Evolutionary conservation across 2,888 invertebrate genomes (phyloP), one percentile per base, ranked within the genome.

Genomic region (Lithophane leautieri): DNA sequence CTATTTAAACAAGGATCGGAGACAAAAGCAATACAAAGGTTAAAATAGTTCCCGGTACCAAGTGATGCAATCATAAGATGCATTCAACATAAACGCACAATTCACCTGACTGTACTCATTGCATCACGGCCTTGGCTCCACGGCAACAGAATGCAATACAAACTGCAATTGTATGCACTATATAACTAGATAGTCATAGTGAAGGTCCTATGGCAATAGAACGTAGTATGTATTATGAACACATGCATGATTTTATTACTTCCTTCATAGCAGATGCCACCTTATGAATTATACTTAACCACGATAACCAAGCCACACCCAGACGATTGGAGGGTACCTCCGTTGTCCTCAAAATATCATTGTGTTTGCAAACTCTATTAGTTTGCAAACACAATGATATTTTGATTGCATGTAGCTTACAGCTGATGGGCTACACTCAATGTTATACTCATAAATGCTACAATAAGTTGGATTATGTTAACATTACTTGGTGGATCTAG

Each of bases 101-200:
- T 92, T 91, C 92, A 93, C 93, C 91, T 92, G 91, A 91, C 91
- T 90, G 89, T 91, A 84, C 79, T 84, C 50, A 94, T 94, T 95
- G 94, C 95, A 94, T 94, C 94, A 94, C 91, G 94, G 92, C 95
- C 95, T 95, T 95, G 95, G 94, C 89, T 90, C 90, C 94, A 92
- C 93, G 92, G 95, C 92, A 93, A 93, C 93, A 90, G 91, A 93
- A 91, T 94, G 95, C 95, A 94, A 92, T 87, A 89, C 91, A 89
- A 89, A 92, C 90, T 93, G 92, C 93, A 93, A 87, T 91, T 89
- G 89, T 90, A 90, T 92, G 91, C 90, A 91, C 89, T 88, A 88
- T 80, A 87, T 81, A 78, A 60, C 82, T 81, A 84, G 68, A 63
- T 78, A 77, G n/a, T 67, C 54, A 25, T 50, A 81, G 78, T 71